Base-by-base conservation (phyloP, 2,797 vertebrate genomes). In the Oreochromis mossambicus region DNA sequence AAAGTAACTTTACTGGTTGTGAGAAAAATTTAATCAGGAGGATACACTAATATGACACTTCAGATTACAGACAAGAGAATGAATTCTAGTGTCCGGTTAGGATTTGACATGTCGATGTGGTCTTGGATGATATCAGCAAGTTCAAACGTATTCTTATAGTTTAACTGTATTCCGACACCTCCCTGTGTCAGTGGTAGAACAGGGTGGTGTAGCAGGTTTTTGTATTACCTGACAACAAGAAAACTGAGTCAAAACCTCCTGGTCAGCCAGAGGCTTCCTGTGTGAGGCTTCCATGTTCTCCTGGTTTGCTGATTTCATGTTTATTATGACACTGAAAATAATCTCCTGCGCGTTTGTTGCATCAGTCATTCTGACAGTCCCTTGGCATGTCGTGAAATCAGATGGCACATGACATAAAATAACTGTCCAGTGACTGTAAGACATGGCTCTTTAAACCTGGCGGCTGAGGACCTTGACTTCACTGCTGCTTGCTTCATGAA, bases 341-440 rank as follows among this genome's bases (percentile, higher is more conserved):
- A 48, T 43, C 21, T 75, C 14, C 21, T 26, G 21, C 11, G 26
- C 13, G n/a, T 50, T n/a, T 51, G 56, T 82, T 29, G 50, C 66
- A 75, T 21, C 51, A 11, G 55, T 79, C 29, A 56, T n/a, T 76
- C 12, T 76, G 32, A 2, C 1, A 61, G 50, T 91, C 46, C 63
- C 84, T 52, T 52, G 19, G 34, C 34, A 38, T 38, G 61, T 66
- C 19, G 3, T 66, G 10, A 84, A 51, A 66, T 79, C 77, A 84
- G 73, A 38, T 58, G 76, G 4, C 77, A 70, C 80, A 78, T 86
- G 83, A 81, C 55, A 43, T 63, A 13, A 61, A 63, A 56, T 77
- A 82, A 79, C 5, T 15, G 43, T 82, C 91, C 85, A 88, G 63
- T 91, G 91, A 93, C 78, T 50, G 50, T 79, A 55, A 84, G 48